Evolutionary conservation across 2,797 vertebrate genomes (phyloP), one percentile per base, ranked within the genome.

Genomic region (Typhlichthys eigenmanni): DNA sequence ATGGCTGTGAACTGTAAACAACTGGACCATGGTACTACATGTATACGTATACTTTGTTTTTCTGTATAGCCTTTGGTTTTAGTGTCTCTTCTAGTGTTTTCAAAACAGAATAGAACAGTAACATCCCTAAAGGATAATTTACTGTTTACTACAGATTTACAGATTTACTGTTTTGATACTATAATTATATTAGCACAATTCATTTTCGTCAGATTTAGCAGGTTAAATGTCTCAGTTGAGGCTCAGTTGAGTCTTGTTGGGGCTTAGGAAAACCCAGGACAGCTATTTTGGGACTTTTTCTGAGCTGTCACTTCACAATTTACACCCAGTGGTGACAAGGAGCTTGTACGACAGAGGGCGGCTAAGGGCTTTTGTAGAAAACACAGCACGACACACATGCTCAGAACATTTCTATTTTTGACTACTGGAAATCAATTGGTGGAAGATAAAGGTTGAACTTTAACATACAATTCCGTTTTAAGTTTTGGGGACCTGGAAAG

Each of bases 291-390:
- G 85, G 83, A 88, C 86, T 85, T 89, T 91, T 91, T 88, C 88
- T 89, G 81, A 85, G 86, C 88, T 90, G 88, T 91, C 88, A 90
- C 85, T 88, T 89, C 78, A 86, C 86, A 91, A 84, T 89, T 87
- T 87, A 85, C 85, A 85, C 83, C 81, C 62, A 62, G 83, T 62
- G 81, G 80, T 88, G 86, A 90, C 82, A 75, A 69, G 73, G 80
- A 80, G 83, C 82, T 79, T 72, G 80, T 68, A 83, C 78, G 79
- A 72, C 46, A 38, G 76, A 78, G 78, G 76, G 71, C 63, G 62
- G 69, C 75, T 78, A 14, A 76, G 66, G 86, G 85, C 76, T 75
- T 84, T 87, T 81, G 84, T 80, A 5, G 43, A 65, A 74, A 85
- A 79, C 72, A 76, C 71, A 69, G 58, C 10, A 53, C 69, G 45